phyloP scores from a whole-genome alignment of 2,888 invertebrate species.

The Panopea generosa region DNA sequence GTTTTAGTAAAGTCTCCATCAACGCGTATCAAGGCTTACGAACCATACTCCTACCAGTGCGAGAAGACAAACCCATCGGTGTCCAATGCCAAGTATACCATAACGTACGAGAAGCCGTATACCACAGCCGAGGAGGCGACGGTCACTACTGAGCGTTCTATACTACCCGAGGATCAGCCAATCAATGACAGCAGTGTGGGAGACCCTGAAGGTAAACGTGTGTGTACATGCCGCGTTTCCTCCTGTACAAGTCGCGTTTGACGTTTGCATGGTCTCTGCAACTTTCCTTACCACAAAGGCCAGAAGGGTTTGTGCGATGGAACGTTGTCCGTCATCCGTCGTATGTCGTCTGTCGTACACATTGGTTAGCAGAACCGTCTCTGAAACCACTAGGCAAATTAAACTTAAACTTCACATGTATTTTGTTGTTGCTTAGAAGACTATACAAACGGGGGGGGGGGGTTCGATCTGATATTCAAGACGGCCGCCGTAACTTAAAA shows the following conservation, averaged over 20 bases:
- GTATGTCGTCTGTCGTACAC: too few species aligned
- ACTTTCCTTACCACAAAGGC: too few species aligned
- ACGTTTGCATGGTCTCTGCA: neutral
- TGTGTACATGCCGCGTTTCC: too few species aligned
- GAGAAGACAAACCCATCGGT: constrained; percentile 19
- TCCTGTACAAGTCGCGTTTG: neutral
- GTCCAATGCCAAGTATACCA: constrained; percentile 20
- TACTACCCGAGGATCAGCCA: constrained; percentile 37
- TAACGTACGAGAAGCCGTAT: neutral
- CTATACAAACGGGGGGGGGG: too few species aligned
- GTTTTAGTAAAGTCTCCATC: constrained; percentile 34
- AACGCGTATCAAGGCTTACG: constrained; percentile 33
- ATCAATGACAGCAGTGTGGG: constrained; percentile 45
- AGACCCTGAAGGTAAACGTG: constrained; percentile 26
- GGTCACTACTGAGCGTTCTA: constrained; percentile 12
- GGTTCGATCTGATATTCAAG: too few species aligned
- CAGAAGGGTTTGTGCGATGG: too few species aligned
- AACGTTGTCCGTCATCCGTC: too few species aligned
- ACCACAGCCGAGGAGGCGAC: constrained; percentile 4
- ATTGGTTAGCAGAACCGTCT: too few species aligned
- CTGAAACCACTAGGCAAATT: too few species aligned
- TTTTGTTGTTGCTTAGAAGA: too few species aligned
- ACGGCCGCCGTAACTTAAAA: too few species aligned
- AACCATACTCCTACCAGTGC: constrained; percentile 37
- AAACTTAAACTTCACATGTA: too few species aligned